Percentiles rank a stretch among this genome's conserved stretches.
Evolutionary conservation across 2,888 invertebrate species (phyloP).

Genomic region (Drosophila quinaria): DNA sequence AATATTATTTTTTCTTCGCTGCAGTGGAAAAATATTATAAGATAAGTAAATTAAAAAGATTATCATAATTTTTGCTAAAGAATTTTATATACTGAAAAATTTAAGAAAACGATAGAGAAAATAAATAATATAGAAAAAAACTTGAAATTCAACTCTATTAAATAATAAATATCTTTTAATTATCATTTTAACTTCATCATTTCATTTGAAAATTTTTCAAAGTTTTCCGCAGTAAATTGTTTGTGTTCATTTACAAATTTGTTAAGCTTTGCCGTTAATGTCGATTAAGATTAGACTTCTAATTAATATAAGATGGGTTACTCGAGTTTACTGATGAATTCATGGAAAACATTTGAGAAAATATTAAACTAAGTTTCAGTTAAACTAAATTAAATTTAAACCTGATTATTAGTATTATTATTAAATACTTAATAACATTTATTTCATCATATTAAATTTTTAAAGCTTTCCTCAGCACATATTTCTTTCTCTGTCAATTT

Average conservation of each 20-base stretch:
- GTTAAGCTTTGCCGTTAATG: neutral
- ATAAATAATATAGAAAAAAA: neutral
- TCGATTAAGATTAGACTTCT: conserved; percentile 1
- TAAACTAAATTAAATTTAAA: no score
- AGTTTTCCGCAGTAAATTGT: neutral
- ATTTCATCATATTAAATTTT: neutral
- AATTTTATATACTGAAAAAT: no score
- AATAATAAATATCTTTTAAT: neutral
- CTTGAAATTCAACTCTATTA: no score
- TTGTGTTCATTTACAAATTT: neutral
- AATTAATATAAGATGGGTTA: neutral
- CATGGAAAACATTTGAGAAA: no score
- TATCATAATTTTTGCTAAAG: no score
- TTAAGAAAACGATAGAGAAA: neutral
- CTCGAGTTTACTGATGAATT: neutral
- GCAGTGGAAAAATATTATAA: no score
- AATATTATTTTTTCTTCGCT: no score
- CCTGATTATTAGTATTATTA: no score
- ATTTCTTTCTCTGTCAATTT: neutral
- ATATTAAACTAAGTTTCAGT: no score
- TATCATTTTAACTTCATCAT: no score
- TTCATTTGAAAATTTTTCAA: no score
- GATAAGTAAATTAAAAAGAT: no score
- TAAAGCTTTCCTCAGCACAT: neutral
- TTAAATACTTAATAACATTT: neutral